Evolutionary conservation across 2,888 invertebrate species (phyloP).

Genomic region (Hypomecis punctinalis): DNA sequence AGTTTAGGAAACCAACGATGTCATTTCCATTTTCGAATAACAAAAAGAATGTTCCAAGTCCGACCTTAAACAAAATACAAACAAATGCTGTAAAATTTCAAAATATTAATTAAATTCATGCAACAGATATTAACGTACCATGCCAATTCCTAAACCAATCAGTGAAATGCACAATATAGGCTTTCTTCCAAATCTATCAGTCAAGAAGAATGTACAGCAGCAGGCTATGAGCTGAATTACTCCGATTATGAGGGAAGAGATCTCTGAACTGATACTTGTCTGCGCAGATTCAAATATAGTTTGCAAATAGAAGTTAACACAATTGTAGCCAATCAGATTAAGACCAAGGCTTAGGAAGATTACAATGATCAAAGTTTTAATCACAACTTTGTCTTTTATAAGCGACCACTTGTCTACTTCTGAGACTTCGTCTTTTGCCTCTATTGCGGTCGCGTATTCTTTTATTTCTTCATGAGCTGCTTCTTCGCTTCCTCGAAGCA

Average conservation of each 20-base stretch:
- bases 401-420: constrained; percentile 26
- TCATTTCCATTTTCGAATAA: constrained; percentile 41
- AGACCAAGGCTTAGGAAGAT: constrained; percentile 44
- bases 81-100: background rate
- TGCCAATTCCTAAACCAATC: constrained; percentile 52
- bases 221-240: constrained; percentile 53
- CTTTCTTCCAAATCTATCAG: constrained; percentile 54
- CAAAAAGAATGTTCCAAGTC: constrained; percentile 58
- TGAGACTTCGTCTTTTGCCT: background rate
- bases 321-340: constrained; percentile 53
- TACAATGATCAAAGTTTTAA: constrained; percentile 49
- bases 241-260: constrained; percentile 57
- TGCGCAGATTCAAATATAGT: constrained; percentile 55
- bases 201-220: constrained; percentile 46
- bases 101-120: no score
- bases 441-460: constrained; percentile 37
- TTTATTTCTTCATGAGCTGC: constrained; percentile 46
- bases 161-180: constrained; percentile 48
- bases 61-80: constrained; percentile 48
- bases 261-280: constrained; percentile 53
- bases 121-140: constrained; percentile 47
- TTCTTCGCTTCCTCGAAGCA: constrained; percentile 45
- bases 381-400: constrained; percentile 46
- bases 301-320: constrained; percentile 56
- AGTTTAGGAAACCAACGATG: constrained; percentile 58